phyloP scores from a whole-genome alignment of 2,113 vertebrate species.

The Colius striatus region DNA sequence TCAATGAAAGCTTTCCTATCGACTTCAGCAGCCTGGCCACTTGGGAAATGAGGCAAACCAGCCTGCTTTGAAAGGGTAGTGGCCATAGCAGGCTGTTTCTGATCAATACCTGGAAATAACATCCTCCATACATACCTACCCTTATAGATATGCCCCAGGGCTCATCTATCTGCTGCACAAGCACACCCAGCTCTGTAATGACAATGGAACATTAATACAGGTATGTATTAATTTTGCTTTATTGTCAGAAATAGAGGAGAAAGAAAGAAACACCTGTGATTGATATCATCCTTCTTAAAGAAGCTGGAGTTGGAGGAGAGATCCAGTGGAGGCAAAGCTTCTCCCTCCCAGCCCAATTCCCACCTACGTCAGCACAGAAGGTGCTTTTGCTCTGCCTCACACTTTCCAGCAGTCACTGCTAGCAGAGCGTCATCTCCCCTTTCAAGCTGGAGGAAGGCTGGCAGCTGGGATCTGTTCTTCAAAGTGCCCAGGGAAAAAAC shows the following conservation, averaged over 20 bases:
- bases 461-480: background rate
- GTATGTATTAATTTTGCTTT: background rate
- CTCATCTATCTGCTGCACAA: background rate
- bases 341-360: background rate
- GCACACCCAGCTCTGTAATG: background rate
- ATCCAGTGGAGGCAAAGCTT: background rate
- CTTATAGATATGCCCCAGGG: fast-evolving
- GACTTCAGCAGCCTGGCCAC: background rate
- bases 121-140: too few relatives aligned
- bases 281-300: background rate
- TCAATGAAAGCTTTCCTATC: background rate
- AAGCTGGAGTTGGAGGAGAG: background rate
- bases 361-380: background rate
- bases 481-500: background rate
- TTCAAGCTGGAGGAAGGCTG: background rate
- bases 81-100: background rate
- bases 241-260: background rate
- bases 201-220: background rate
- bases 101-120: background rate
- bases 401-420: background rate
- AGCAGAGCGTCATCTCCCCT: background rate
- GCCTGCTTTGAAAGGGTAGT: too few relatives aligned
- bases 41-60: background rate
- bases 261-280: background rate
- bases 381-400: background rate